Conservation (phyloP, 2,797 vertebrate genomes). For the Hippopotamyrus pictus region DNA sequence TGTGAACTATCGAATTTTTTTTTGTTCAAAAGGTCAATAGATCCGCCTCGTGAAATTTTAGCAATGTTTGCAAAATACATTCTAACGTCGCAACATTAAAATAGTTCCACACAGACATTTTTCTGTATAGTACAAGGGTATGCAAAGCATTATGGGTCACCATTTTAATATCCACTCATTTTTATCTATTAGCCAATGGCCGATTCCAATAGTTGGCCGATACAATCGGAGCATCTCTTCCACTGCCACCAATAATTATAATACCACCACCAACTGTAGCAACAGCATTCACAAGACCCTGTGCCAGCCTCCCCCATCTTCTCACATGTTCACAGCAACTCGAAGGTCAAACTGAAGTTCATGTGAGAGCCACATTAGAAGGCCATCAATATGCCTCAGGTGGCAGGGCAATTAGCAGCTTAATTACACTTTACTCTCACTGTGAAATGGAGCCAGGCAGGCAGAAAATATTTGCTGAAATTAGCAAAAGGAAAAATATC, state of each 20-base stretch:
- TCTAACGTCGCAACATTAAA: background rate
- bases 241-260: background rate
- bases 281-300: background rate
- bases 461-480: background rate
- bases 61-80: background rate
- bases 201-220: background rate
- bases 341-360: conserved; percentile 3
- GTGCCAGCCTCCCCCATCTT: background rate
- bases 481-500: conserved; percentile 14
- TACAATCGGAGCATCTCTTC: background rate
- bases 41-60: background rate
- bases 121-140: background rate
- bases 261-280: background rate
- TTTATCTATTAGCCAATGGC: background rate
- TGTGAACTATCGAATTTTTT: background rate
- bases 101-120: background rate
- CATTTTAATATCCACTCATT: background rate
- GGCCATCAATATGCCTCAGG: conserved; percentile 5
- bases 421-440: conserved; percentile 10
- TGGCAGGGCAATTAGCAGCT: conserved; percentile 6
- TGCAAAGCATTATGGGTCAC: background rate
- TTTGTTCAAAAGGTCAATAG: background rate
- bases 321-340: background rate
- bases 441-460: conserved; percentile 1
- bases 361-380: conserved; percentile 1